phyloP scores from a whole-genome alignment of 2,113 vertebrate genomes.

The Notiomystis cincta region DNA sequence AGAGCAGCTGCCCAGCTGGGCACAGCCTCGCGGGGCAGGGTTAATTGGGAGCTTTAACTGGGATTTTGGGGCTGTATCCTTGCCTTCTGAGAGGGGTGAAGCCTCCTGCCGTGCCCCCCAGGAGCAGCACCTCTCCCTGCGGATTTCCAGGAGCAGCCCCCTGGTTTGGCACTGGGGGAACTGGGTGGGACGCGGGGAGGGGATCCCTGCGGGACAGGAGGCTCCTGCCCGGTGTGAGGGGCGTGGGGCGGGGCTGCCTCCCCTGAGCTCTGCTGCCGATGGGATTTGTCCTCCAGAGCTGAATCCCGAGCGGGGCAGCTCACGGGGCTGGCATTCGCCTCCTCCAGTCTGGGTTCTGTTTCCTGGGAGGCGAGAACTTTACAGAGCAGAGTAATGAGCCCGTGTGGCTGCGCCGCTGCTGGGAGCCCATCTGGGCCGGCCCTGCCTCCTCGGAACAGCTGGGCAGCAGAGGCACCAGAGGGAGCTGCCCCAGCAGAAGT shows the following conservation, averaged over 20 bases:
- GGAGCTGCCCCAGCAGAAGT: background rate
- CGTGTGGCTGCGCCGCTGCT: background rate
- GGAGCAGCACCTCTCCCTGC: accelerated
- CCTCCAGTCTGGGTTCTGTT: background rate
- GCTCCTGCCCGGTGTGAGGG: background rate
- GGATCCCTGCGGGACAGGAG: background rate
- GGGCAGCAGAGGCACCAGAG: background rate
- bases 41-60: background rate
- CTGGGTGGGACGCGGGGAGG: background rate
- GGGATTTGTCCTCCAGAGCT: background rate
- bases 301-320: background rate
- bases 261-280: background rate
- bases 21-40: background rate
- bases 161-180: background rate
- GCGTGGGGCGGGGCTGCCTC: background rate
- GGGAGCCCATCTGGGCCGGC: background rate
- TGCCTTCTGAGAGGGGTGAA: background rate
- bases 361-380: background rate
- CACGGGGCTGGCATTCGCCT: background rate
- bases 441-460: background rate
- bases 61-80: accelerated
- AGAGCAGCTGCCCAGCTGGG: background rate
- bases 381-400: background rate
- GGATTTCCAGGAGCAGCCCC: background rate
- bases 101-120: accelerated